These are phyloP conservation scores for Lasioglossum pauxillum DNA, from an alignment of 2,888 invertebrate genomes.

Conservation along the genomic window DNA sequence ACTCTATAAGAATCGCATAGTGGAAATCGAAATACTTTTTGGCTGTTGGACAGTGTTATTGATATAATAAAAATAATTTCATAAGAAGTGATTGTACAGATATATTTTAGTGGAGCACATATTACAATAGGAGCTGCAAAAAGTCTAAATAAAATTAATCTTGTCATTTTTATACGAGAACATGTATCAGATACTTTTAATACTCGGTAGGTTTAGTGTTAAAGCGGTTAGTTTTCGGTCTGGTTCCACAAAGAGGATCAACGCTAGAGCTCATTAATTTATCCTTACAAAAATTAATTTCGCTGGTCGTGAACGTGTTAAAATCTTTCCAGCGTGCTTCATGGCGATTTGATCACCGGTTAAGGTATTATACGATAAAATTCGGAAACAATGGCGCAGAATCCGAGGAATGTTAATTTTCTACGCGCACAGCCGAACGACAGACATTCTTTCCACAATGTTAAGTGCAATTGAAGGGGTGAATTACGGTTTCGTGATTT, in stretches of 20 bases:
- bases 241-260: neutral
- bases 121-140: no score
- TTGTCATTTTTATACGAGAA: no score
- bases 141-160: no score
- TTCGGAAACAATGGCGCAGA: neutral
- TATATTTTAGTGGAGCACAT: no score
- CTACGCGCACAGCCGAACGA: neutral
- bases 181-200: no score
- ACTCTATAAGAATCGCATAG: no score
- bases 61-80: no score
- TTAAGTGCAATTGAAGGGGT: conserved; percentile 39
- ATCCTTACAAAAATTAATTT: neutral
- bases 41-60: no score
- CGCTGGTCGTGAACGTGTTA: neutral
- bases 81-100: no score
- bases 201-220: no score
- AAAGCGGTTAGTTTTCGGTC: no score
- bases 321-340: neutral
- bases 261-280: neutral
- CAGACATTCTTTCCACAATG: conserved; percentile 11
- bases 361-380: neutral
- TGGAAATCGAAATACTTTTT: no score
- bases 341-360: neutral
- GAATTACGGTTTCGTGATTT: conserved; percentile 38
- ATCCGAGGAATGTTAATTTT: neutral